These are phyloP conservation scores for Rhabdophis nuchalis DNA, from an alignment of 2,797 vertebrate species.

Conservation along the genomic window DNA sequence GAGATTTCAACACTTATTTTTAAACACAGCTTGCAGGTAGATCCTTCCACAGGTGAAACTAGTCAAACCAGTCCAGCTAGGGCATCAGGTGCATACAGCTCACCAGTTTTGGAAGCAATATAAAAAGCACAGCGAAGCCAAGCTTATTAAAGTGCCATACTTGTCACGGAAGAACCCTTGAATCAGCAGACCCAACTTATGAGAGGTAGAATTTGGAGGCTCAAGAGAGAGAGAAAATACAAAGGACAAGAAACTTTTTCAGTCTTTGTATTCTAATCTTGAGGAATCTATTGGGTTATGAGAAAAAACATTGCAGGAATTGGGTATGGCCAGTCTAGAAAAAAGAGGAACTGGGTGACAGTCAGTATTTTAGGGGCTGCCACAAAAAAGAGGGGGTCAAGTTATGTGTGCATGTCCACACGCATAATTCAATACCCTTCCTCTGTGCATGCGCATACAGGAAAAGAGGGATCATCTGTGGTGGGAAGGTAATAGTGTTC, in stretches of 20 bases:
- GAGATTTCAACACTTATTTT: constrained; percentile 12
- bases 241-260: not conserved
- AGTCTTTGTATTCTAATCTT: not conserved
- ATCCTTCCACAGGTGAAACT: constrained; percentile 41
- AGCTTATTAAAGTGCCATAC: not conserved
- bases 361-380: not conserved
- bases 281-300: not conserved
- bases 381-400: not conserved
- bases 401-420: not conserved
- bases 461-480: too few relatives aligned
- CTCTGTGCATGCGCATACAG: too few relatives aligned
- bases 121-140: not conserved
- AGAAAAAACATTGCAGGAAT: not conserved
- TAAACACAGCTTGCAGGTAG: constrained; percentile 2
- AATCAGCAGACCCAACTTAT: not conserved
- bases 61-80: constrained; percentile 29
- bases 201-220: not conserved
- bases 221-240: not conserved
- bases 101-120: not conserved
- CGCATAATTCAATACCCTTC: too few relatives aligned
- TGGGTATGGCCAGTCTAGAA: not conserved
- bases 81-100: constrained; percentile 13
- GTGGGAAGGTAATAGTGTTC: too few relatives aligned
- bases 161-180: not conserved
- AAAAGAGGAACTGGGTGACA: not conserved